Conservation (phyloP, 2,113 vertebrate species). For the Leptocoma aspasia region DNA sequence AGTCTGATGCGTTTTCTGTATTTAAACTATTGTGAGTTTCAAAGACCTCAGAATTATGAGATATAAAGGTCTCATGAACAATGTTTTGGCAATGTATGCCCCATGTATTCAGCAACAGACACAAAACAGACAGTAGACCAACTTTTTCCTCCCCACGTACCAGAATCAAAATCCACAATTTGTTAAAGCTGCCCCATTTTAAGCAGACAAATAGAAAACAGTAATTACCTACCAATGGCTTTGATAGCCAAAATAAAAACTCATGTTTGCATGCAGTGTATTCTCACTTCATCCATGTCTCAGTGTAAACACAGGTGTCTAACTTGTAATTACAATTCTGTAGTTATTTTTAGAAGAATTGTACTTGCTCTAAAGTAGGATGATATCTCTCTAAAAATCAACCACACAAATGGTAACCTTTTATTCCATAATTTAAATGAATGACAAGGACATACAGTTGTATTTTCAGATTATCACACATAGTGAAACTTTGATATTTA, state of each 20-base stretch:
- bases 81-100: not conserved
- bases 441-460: not conserved
- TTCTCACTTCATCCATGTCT: not conserved
- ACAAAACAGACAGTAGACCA: rapidly evolving
- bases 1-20: not conserved
- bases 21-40: not conserved
- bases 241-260: not conserved
- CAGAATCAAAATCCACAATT: not conserved
- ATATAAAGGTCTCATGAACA: not conserved
- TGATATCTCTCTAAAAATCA: not conserved
- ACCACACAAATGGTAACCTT: not conserved
- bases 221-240: rapidly evolving
- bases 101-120: not conserved
- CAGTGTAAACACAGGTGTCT: not conserved
- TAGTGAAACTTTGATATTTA: not conserved
- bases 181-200: not conserved
- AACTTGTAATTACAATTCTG: not conserved
- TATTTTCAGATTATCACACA: not conserved
- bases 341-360: not conserved
- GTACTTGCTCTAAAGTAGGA: not conserved
- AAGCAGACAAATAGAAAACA: not conserved
- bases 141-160: rapidly evolving
- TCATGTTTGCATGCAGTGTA: not conserved
- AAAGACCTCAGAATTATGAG: not conserved
- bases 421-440: not conserved